Evolutionary conservation across 2,888 invertebrate genomes (phyloP).

Genomic region (Dasysyrphus albostriatus): DNA sequence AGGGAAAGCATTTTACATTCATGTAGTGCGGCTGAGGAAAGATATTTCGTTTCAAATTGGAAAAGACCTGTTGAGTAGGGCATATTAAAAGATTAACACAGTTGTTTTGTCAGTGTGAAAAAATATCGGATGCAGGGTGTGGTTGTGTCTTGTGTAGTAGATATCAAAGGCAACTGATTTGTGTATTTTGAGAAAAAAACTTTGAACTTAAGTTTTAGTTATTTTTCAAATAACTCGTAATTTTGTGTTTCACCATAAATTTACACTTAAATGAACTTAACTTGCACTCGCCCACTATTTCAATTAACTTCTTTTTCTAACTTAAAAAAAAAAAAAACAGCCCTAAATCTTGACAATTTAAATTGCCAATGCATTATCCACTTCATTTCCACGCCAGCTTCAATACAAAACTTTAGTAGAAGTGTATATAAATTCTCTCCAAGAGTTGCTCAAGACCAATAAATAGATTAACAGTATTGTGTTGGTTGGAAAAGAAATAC

Average conservation of each 20-base stretch:
- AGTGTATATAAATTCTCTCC: constrained; percentile 40
- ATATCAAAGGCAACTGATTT: background rate
- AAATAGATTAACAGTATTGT: constrained; percentile 71
- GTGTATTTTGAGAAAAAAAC: background rate
- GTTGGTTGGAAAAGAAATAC: constrained; percentile 27
- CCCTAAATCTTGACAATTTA: constrained; percentile 63
- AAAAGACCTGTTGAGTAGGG: no score
- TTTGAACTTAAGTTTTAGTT: background rate
- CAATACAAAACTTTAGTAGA: constrained; percentile 31
- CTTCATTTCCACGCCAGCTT: constrained; percentile 50
- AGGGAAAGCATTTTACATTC: no score
- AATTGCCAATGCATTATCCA: constrained; percentile 59
- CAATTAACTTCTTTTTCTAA: constrained; percentile 30
- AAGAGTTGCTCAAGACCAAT: constrained; percentile 62
- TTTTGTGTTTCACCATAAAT: background rate
- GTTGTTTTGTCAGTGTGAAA: background rate
- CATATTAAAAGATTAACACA: no score
- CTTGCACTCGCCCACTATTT: constrained; percentile 4
- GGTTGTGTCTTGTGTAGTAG: no score
- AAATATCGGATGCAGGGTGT: background rate
- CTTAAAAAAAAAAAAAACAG: background rate
- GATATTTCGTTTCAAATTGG: no score
- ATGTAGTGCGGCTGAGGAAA: no score
- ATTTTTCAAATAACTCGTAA: background rate
- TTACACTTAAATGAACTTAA: background rate